Evolutionary conservation across 1,140 invertebrate species (phyloP).

Genomic region (Psilanteris sp.): DNA sequence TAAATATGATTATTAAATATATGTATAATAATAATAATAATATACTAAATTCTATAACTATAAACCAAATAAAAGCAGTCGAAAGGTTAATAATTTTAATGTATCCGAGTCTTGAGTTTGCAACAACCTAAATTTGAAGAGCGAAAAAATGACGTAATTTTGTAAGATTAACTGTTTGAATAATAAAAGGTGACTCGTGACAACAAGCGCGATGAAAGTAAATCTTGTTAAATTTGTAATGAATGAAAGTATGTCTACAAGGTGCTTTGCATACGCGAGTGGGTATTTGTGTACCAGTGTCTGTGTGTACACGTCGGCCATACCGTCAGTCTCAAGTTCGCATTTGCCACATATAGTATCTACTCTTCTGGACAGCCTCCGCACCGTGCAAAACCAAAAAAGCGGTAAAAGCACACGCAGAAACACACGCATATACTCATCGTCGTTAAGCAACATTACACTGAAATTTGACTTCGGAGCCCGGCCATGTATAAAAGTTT

Average conservation of each 20-base stretch:
- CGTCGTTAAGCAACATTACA: constrained; percentile 6
- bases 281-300: neutral
- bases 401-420: constrained; percentile 7
- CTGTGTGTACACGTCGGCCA: neutral
- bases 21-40: no score
- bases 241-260: constrained; percentile 46
- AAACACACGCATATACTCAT: constrained; percentile 13
- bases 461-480: neutral
- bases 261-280: constrained; percentile 31
- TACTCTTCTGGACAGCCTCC: constrained; percentile 21
- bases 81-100: no score
- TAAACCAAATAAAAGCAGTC: no score
- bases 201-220: constrained; percentile 28
- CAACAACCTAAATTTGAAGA: neutral
- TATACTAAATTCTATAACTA: no score
- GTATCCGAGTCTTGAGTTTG: no score
- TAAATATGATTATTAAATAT: no score
- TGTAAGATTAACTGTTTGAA: constrained; percentile 23
- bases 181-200: constrained; percentile 20
- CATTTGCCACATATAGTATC: constrained; percentile 39
- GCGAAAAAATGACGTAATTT: constrained; percentile 2
- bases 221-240: constrained; percentile 51
- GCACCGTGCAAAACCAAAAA: constrained; percentile 20
- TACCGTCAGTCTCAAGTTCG: constrained; percentile 34
- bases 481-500: no score